Evolutionary conservation across 2,888 invertebrate species (phyloP), one percentile per base, ranked within the genome.

Genomic region (Therioaphis trifolii): DNA sequence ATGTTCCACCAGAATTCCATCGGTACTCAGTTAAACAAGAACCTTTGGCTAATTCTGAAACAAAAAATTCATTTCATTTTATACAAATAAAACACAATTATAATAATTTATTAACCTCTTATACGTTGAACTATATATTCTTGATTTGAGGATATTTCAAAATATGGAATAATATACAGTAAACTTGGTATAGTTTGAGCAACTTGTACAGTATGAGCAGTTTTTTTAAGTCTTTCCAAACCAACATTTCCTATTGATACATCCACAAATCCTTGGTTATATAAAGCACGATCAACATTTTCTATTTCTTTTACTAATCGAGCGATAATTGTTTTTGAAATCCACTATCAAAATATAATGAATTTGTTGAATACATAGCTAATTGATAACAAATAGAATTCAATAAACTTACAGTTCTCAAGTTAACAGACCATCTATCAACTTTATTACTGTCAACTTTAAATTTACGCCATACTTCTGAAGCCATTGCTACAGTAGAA

Each of bases 11-110:
- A 84, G 93, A 92, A 89, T 94, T 93, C 97, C 97, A 97, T 86
- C 93, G 93, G 89, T 94, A 98, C 87, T 94, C 94, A 87, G 95
- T 94, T 90, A 97, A 94, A 88, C 96, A 96, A 14, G 96, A 95
- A 85, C 96, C 96, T 88, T 91, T 92, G 0, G 94, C 92, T 85
- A 97, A 90, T 87, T 94, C 94, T 91, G 88, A 63, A 87, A 86
- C 75, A 82, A 76, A 76, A 61, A 68, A n/a, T n/a, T n/a, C n/a
- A n/a, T n/a, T n/a, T n/a, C n/a, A n/a, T n/a, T 71, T 74, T 18
- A 71, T 68, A 52, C 74, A 12, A 75, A n/a, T 24, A 27, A n/a
- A 63, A 18, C 55, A 2, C 2, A 1, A 55, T 69, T 43, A 63
- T 24, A 35, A 21, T 35, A 52, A 85, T 40, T 35, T 68, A 71